phyloP scores from a whole-genome alignment of 2,797 vertebrate genomes.

The Muscicapa comitata region DNA sequence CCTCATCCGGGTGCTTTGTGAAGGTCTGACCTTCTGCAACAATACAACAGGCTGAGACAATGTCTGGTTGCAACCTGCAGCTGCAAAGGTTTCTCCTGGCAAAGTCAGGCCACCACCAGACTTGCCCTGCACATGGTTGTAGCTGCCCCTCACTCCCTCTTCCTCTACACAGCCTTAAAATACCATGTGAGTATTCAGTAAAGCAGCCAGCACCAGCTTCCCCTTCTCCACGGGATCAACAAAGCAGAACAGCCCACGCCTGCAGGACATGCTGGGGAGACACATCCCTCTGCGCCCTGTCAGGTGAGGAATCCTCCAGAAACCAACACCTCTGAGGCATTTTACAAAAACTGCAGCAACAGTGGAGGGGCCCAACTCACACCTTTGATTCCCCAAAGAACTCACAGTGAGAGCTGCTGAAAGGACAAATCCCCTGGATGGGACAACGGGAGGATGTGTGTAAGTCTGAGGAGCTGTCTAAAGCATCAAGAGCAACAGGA shows the following conservation, averaged over 20 bases:
- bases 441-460: accelerated
- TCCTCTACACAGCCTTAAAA: not conserved
- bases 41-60: not conserved
- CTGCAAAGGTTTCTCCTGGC: not conserved
- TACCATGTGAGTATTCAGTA: not conserved
- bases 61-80: not conserved
- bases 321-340: not conserved
- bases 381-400: not conserved
- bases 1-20: accelerated
- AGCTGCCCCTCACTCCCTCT: not conserved
- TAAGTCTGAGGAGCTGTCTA: not conserved
- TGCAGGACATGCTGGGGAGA: not conserved
- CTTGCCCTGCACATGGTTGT: accelerated
- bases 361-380: not conserved
- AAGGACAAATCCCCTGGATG: not conserved
- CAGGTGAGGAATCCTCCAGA: not conserved
- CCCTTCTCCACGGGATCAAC: not conserved
- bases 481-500: not conserved
- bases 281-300: not conserved
- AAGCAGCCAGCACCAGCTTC: not conserved
- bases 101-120: not conserved
- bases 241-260: not conserved
- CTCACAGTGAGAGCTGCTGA: not conserved
- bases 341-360: not conserved
- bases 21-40: not conserved